Evolutionary conservation across 2,797 vertebrate genomes (phyloP).

Genomic region (Cuculus canorus): DNA sequence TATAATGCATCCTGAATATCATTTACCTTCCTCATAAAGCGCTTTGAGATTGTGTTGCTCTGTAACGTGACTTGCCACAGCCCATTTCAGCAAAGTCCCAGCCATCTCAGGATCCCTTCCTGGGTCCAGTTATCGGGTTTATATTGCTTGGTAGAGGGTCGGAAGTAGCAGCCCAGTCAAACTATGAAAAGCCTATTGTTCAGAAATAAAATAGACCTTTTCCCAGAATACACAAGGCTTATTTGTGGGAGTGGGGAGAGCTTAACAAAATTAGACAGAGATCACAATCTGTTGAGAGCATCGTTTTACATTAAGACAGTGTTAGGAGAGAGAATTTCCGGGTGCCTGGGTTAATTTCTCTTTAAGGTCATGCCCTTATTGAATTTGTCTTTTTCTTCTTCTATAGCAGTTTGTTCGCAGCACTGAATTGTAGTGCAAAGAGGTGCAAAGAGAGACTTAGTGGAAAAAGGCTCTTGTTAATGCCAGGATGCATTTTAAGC

Average conservation of each 20-base stretch:
- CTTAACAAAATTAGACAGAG: not conserved
- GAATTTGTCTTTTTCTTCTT: not conserved
- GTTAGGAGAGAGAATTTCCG: not conserved
- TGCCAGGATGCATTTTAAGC: not conserved
- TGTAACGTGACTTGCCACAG: not conserved
- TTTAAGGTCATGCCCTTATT: not conserved
- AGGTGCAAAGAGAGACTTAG: not conserved
- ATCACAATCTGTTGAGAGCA: not conserved
- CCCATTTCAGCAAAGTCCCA: not conserved
- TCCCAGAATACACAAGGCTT: not conserved
- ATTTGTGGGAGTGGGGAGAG: not conserved
- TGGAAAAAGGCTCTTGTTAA: not conserved
- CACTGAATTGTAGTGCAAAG: fast-evolving
- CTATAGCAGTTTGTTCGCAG: not conserved
- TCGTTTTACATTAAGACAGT: not conserved
- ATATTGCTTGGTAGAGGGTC: not conserved
- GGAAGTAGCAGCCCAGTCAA: not conserved
- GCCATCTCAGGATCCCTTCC: fast-evolving
- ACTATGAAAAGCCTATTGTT: not conserved
- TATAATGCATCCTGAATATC: not conserved
- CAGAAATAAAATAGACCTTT: not conserved
- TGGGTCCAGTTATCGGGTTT: fast-evolving
- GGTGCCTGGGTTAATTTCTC: not conserved
- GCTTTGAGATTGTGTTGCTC: not conserved
- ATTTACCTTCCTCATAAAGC: not conserved